Base-by-base conservation (phyloP, 1,140 invertebrate species). In the Gryllus bimaculatus region DNA sequence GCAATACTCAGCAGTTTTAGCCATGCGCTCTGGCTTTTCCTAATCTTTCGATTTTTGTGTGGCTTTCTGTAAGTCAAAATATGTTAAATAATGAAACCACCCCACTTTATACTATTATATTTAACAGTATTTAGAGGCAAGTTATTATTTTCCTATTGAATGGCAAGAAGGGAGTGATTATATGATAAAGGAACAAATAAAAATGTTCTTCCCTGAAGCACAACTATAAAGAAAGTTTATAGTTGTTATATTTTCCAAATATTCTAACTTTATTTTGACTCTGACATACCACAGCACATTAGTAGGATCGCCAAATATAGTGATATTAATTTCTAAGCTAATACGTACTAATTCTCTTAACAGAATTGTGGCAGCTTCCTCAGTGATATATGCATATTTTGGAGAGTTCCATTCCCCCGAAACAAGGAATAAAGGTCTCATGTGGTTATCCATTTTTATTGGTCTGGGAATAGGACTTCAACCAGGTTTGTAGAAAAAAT, bases 1-100 rank as follows among this genome's bases (percentile, higher is more conserved):
- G 93, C 93, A 18, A 85, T 95, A 73, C 79, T 90, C 4, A 95
- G 93, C 8, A 94, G 93, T 47, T 89, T 95, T 81, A 90, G 93
- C n/a, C 94, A 94, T 83, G 89, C 90, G 54, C 93, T 93, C 82
- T 90, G 90, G 83, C 81, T 94, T 7, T 95, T 96, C 85, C 86
- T 95, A 84, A 84, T 91, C 8, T 90, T 94, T 79, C 87, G 94
- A 84, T 94, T 95, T 82, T 87, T 95, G 83, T 95, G 93, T 85
- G 94, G 94, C 82, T 93, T 95, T 83, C 92, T 93, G 94, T 96
- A 88, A 92, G 92, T 91, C 54, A 13, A 18, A 39, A 66, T 66
- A 13, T 66, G 18, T 39, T 66, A 2, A 39, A 5, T 39, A 39
- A 39, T 39, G 5, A 39, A 39, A 39, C 26, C 26, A 39, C 26